Evolutionary conservation across 2,113 vertebrate species (phyloP).

Genomic region (Fukomys damarensis): DNA sequence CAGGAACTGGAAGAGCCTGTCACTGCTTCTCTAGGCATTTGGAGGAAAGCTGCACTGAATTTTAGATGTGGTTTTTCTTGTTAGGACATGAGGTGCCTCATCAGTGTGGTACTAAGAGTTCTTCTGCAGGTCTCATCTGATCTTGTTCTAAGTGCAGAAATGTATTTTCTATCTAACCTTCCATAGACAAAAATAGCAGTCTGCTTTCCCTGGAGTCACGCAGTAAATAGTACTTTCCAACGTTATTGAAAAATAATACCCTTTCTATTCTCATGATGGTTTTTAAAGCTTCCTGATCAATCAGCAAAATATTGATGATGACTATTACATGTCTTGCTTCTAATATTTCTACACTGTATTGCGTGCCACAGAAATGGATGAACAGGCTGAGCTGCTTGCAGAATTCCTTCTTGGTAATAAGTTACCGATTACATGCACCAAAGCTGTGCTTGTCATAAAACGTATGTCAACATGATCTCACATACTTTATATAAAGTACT

Average conservation of each 20-base stretch:
- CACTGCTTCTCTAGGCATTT: neutral
- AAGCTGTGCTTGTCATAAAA: conserved; percentile 82
- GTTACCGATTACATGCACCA: conserved; percentile 86
- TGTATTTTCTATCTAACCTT: neutral
- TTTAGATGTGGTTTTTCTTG: neutral
- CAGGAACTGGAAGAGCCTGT: rapidly evolving
- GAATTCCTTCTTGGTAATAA: conserved; percentile 85
- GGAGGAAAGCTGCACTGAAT: neutral
- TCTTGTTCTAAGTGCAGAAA: neutral
- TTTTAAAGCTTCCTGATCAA: neutral
- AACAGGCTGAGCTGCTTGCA: conserved; percentile 64
- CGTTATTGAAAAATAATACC: neutral
- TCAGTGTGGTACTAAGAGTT: neutral
- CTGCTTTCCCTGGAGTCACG: neutral
- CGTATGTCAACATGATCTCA: conserved; percentile 84
- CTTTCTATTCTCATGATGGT: neutral
- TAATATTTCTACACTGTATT: neutral
- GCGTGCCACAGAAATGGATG: conserved; percentile 67
- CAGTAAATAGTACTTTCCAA: neutral
- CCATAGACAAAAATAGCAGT: rapidly evolving
- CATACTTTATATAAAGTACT: conserved; percentile 86
- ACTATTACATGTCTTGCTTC: neutral
- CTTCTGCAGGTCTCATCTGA: neutral
- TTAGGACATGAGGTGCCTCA: neutral
- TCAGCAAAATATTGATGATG: neutral